Evolutionary conservation across 2,113 vertebrate species (phyloP).

Genomic region (Poicephalus meyeri): DNA sequence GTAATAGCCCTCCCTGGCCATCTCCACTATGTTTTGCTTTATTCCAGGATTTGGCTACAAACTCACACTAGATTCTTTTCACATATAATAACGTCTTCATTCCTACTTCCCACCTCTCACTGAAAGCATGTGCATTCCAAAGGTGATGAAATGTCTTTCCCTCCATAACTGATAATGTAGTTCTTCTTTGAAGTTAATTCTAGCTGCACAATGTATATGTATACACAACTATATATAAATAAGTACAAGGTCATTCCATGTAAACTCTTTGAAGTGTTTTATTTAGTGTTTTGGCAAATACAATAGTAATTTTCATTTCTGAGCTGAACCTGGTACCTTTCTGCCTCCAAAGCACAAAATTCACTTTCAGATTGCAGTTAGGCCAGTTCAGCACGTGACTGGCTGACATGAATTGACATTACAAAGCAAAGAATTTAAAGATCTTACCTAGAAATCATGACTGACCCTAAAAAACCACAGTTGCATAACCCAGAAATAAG

Average conservation of each 20-base stretch:
- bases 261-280: neutral
- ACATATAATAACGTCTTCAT: neutral
- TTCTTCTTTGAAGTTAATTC: neutral
- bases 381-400: neutral
- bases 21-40: neutral
- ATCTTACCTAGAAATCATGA: neutral
- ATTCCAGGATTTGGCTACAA: neutral
- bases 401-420: neutral
- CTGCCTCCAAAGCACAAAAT: neutral
- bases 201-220: neutral
- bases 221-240: neutral
- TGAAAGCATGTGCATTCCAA: neutral
- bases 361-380: neutral
- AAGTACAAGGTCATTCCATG: neutral
- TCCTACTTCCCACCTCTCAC: neutral
- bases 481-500: neutral
- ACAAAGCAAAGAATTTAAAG: neutral
- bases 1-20: neutral
- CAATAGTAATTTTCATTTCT: neutral
- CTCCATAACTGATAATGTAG: neutral
- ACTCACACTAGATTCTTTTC: neutral
- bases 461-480: neutral
- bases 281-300: neutral
- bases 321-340: neutral
- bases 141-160: neutral